A percentile compares a stretch with the other conserved stretches of the same genome.
Conservation (phyloP, 2,888 invertebrate genomes). For the Arenicola marina region DNA sequence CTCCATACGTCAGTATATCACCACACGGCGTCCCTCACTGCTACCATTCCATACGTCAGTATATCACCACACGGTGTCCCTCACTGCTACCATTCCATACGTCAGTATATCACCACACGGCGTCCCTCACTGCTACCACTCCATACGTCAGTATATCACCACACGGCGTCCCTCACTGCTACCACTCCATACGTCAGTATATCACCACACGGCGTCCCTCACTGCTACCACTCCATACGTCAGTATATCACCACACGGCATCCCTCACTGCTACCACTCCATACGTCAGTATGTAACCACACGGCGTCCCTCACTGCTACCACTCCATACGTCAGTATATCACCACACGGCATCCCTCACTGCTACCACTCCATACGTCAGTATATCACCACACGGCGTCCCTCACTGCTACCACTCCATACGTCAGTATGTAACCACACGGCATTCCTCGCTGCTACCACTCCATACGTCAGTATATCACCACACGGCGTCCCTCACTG, state of each 20-base stretch:
- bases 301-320: neutral
- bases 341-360: neutral
- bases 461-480: too few species aligned
- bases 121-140: neutral
- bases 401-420: neutral
- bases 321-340: neutral
- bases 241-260: neutral
- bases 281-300: too few species aligned
- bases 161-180: neutral
- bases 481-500: constrained; percentile 7
- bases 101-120: neutral
- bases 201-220: too few species aligned
- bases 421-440: neutral
- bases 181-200: too few species aligned
- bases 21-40: too few species aligned
- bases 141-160: neutral
- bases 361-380: too few species aligned
- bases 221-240: neutral
- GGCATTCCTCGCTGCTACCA: neutral
- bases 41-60: too few species aligned
- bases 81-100: too few species aligned
- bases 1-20: too few species aligned
- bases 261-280: neutral
- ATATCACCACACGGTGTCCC: too few species aligned
- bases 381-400: too few species aligned